phyloP scores from a whole-genome alignment of 2,797 vertebrate genomes.

The Gallinago nigripennis region DNA sequence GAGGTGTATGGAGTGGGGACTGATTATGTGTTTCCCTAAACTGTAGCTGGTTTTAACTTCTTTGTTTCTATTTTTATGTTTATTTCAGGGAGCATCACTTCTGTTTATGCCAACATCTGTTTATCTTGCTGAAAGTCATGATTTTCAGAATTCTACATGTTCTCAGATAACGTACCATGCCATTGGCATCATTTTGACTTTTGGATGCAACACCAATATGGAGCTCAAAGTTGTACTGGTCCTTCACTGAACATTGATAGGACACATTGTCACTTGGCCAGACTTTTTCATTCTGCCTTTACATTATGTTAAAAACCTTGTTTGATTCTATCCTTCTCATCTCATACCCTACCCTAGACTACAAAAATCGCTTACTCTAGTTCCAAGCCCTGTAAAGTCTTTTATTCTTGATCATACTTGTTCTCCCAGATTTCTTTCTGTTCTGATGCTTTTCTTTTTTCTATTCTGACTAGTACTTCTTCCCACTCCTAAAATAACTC shows the following conservation, averaged over 20 bases:
- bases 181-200: not conserved
- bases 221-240: not conserved
- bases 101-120: not conserved
- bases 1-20: rapidly evolving
- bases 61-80: not conserved
- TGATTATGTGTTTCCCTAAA: not conserved
- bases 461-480: not conserved
- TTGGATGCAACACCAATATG: not conserved
- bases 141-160: not conserved
- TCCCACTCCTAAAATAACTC: not conserved
- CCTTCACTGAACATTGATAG: not conserved
- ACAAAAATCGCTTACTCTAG: not conserved
- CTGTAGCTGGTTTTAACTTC: not conserved
- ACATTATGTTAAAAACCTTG: not conserved
- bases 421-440: not conserved
- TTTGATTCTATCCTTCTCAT: not conserved
- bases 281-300: not conserved
- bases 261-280: not conserved
- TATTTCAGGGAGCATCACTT: not conserved
- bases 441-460: not conserved
- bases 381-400: not conserved
- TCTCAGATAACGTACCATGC: not conserved
- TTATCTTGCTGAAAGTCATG: not conserved
- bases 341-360: not conserved
- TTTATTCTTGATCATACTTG: not conserved